Base-by-base conservation (phyloP, 2,113 vertebrate species). In the Pomatostomus ruficeps region DNA sequence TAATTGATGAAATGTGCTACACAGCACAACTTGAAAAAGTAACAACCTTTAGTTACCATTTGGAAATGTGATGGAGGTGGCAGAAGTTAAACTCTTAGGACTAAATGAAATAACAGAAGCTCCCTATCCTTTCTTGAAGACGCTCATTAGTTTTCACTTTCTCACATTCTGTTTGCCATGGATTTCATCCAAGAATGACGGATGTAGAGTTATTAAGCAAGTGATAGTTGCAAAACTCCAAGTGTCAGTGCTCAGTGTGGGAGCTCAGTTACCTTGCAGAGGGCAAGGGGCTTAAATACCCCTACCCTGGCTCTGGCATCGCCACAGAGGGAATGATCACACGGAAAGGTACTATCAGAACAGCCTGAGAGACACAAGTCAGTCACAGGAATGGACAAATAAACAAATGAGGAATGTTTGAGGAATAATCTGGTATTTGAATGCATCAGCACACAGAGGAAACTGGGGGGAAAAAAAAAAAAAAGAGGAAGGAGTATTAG, bases 131-230 rank as follows among this genome's bases (percentile, higher is more conserved):
- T 96, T 97, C 97, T 97, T 96, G 96, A 97, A 98, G 97, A 97
- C 96, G 97, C 97, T 98, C 97, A 97, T 97, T 97, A 97, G 97
- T 96, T 98, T 98, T 95, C 97, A 97, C 97, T 97, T 97, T 98
- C 96, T 98, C 97, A 97, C 97, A 97, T 98, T 98, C 98, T 98
- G 98, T 97, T 97, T 98, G 97, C 95, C 88, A 96, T 98, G 98
- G 98, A 98, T 97, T 52, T 59, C 93, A 96, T 98, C 98, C 97
- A 98, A 96, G 97, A 97, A 97, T 96, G 97, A 97, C 77, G 93
- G 95, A 40, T 74, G 96, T 95, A 97, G 96, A 97, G 97, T 97
- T 98, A 97, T 97, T 98, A 98, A 98, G 95, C 94, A 97, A 97
- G 96, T 93, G 98, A 97, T 97, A 98, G 96, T 97, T 98, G 93